Percentiles rank a stretch among this genome's conserved stretches.
These are phyloP conservation scores for Azorinus chamasolen DNA, from an alignment of 2,888 invertebrate genomes.

Conservation along the genomic window DNA sequence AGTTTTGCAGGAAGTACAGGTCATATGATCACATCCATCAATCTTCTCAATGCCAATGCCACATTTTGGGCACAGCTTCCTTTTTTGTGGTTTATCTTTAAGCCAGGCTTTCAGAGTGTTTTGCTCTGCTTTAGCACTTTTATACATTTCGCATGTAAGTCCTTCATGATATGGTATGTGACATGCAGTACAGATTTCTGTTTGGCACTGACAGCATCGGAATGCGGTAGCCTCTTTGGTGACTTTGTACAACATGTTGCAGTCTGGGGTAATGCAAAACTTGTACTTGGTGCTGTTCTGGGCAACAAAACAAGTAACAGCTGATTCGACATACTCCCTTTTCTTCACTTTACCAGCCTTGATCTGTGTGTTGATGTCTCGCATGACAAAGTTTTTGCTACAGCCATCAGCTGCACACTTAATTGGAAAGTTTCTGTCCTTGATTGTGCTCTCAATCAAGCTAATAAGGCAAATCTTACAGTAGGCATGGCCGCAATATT, in stretches of 20 bases:
- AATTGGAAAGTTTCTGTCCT: conserved; percentile 73
- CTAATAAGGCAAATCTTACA: conserved; percentile 74
- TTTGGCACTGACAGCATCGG: conserved; percentile 69
- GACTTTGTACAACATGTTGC: conserved; percentile 77
- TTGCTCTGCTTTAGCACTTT: conserved; percentile 58
- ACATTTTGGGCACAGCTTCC: conserved; percentile 80
- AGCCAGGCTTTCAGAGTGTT: conserved; percentile 68
- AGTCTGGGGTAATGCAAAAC: conserved; percentile 81
- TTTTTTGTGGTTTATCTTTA: conserved; percentile 56
- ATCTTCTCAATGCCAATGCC: conserved; percentile 75
- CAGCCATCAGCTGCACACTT: conserved; percentile 76
- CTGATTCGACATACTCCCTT: conserved; percentile 52
- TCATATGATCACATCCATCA: conserved; percentile 81
- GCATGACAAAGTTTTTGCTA: conserved; percentile 64
- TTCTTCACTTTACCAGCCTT: conserved; percentile 46
- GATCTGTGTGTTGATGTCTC: conserved; percentile 63
- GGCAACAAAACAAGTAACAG: conserved; percentile 70
- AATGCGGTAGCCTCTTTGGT: conserved; percentile 60
- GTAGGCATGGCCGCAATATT: conserved; percentile 82
- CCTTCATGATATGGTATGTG: conserved; percentile 77
- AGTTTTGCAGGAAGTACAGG: conserved; percentile 71
- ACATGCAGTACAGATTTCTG: conserved; percentile 75
- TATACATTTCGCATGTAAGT: conserved; percentile 74
- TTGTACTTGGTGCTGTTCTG: conserved; percentile 63
- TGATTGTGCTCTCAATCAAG: conserved; percentile 64